Conservation (phyloP, 1,140 invertebrate genomes). For the Teleopsis dalmanni region DNA sequence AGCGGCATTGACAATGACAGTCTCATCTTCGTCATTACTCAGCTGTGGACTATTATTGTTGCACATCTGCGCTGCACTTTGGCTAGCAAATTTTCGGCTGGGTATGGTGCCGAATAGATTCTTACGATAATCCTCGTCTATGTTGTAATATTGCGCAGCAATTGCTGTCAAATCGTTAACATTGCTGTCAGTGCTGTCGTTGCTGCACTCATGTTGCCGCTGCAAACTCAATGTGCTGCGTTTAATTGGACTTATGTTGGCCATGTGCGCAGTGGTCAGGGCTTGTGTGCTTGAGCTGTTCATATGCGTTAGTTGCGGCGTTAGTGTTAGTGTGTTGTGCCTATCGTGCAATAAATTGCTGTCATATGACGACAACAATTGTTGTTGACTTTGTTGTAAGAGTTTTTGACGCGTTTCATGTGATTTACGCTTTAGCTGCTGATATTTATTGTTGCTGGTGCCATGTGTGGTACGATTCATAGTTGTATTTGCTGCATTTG, state of each 20-base stretch:
- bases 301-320: slow-evolving; percentile 17
- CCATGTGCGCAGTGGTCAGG: background rate
- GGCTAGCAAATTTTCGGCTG: background rate
- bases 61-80: background rate
- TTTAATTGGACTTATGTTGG: background rate
- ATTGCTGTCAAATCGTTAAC: background rate
- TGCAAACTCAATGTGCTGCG: background rate
- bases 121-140: slow-evolving; percentile 39
- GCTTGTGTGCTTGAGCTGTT: slow-evolving; percentile 34
- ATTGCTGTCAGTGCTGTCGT: background rate
- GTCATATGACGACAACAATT: slow-evolving; percentile 8
- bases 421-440: slow-evolving; percentile 36
- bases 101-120: slow-evolving; percentile 35
- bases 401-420: slow-evolving; percentile 35
- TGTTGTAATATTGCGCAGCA: slow-evolving; percentile 15
- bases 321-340: slow-evolving; percentile 10
- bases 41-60: background rate
- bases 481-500: background rate
- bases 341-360: background rate
- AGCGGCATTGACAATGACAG: slow-evolving; percentile 34
- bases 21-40: slow-evolving; percentile 25
- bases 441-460: slow-evolving; percentile 25
- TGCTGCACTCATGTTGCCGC: background rate
- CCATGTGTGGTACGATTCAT: slow-evolving; percentile 7
- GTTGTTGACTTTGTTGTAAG: slow-evolving; percentile 25